Base-by-base conservation (phyloP, 1,140 invertebrate genomes). In the Asobara japonica region DNA sequence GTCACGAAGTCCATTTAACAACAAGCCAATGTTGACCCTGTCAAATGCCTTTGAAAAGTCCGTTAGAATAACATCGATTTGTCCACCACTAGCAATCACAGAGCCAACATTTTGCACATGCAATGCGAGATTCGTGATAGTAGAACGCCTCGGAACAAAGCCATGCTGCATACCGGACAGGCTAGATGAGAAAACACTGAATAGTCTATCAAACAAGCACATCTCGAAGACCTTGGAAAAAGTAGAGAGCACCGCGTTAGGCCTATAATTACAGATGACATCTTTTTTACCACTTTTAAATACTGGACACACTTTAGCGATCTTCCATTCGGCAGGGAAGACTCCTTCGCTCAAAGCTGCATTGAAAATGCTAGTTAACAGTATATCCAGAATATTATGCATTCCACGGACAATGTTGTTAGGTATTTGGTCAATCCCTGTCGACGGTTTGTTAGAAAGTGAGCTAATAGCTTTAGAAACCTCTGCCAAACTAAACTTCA, bases 31-130 rank as follows among this genome's bases (percentile, higher is more conserved):
- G 18, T 70, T 51, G 0, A 82, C 75, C 62, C 72, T 77, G 38
- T 84, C 79, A 67, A 84, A 83, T 4, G 78, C 79, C 48, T 83
- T 83, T 0, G 75, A 73, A 22, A 82, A 78, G 66, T 83, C 80
- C 2, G 80, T 80, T 36, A 82, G 80, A 4, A 80, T 67, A 0
- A 75, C 79, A 66, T 83, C 80, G 1, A 82, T 71, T 45, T 82
- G 79, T 6, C 25, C n/a, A 16, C 74, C 70, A 8, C 36, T 65
- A 25, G 80, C 76, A 16, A 80, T 51, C 10, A 73, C 68, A 25
- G 48, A 41, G 0, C 74, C 8, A 51, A 79, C 13, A 64, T 62
- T 75, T 20, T 79, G 67, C 13, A 68, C 74, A 38, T 78, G 78
- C 10, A 77, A 27, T 0, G 74, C 1, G 3, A 83, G 56, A 66